phyloP scores from a whole-genome alignment of 2,888 invertebrate genomes.

The Unio pictorum region DNA sequence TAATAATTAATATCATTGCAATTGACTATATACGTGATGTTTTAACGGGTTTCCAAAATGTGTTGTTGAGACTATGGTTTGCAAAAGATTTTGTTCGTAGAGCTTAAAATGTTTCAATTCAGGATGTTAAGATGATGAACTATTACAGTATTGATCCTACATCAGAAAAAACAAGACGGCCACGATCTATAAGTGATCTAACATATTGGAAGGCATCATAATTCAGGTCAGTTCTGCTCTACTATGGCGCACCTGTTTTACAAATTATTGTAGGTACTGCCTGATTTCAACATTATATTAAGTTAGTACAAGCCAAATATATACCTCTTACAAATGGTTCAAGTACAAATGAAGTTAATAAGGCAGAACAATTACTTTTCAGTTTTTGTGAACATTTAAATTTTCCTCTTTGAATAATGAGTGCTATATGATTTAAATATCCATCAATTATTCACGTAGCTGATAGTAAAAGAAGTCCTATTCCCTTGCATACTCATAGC shows the following conservation, averaged over 20 bases:
- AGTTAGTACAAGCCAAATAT: conserved; percentile 1
- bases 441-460: conserved; percentile 18
- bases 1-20: conserved; percentile 10
- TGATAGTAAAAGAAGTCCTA: conserved; percentile 11
- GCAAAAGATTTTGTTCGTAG: too few relatives aligned
- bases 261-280: neutral
- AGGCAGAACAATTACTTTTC: too few relatives aligned
- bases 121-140: conserved; percentile 1
- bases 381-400: neutral
- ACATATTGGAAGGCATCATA: conserved; percentile 13
- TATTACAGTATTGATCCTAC: conserved; percentile 3
- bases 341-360: neutral
- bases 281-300: neutral
- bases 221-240: conserved; percentile 6
- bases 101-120: neutral
- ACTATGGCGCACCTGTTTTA: neutral
- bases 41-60: too few relatives aligned
- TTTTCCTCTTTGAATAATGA: conserved; percentile 3
- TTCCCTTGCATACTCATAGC: conserved; percentile 1
- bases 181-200: conserved; percentile 7
- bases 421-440: conserved; percentile 10
- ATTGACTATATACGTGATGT: neutral
- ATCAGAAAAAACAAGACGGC: neutral
- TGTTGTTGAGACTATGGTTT: too few relatives aligned
- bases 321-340: neutral